phyloP scores from a whole-genome alignment of 30 jellyfish, hydroid and myxozoan species.

The Cassiopea xamachana region DNA sequence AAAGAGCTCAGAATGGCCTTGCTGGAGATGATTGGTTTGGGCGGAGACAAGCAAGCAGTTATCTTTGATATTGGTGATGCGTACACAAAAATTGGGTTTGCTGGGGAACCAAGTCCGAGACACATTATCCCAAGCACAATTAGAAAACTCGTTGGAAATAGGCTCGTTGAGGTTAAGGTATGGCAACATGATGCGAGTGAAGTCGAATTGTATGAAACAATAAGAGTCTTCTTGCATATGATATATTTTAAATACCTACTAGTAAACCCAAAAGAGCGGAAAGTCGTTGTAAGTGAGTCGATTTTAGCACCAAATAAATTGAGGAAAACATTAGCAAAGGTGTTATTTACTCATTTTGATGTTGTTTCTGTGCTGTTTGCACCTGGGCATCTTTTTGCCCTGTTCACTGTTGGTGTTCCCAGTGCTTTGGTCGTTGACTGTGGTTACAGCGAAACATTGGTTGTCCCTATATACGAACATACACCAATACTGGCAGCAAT shows the following conservation, averaged over 20 bases:
- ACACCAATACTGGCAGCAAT: slow-evolving; percentile 85
- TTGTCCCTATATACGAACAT: slow-evolving; percentile 91
- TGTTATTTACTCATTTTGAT: slow-evolving; percentile 81
- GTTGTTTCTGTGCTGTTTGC: slow-evolving; percentile 85
- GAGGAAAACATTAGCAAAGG: slow-evolving; percentile 78
- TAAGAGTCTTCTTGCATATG: slow-evolving; percentile 83
- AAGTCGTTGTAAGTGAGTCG: slow-evolving; percentile 92
- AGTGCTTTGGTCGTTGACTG: slow-evolving; percentile 93
- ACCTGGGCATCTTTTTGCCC: slow-evolving; percentile 88
- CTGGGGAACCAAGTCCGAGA: slow-evolving; percentile 93
- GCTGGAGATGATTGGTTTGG: slow-evolving; percentile 95
- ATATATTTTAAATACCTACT: slow-evolving; percentile 83
- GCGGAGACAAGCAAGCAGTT: slow-evolving; percentile 96
- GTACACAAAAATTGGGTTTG: slow-evolving; percentile 92
- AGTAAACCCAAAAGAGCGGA: slow-evolving; percentile 96
- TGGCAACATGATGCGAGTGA: slow-evolving; percentile 51
- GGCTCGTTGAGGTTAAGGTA: slow-evolving; percentile 54
- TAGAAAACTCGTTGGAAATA: slow-evolving; percentile 50
- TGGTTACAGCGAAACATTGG: slow-evolving; percentile 90
- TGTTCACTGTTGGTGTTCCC: slow-evolving; percentile 90
- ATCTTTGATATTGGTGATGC: slow-evolving; percentile 95
- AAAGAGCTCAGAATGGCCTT: slow-evolving; percentile 70
- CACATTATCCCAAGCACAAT: slow-evolving; percentile 88
- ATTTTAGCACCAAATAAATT: slow-evolving; percentile 76
- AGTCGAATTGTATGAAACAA: slow-evolving; percentile 32